Evolutionary conservation across 2,113 vertebrate species (phyloP).

Genomic region (Pachypanchax playfairii): DNA sequence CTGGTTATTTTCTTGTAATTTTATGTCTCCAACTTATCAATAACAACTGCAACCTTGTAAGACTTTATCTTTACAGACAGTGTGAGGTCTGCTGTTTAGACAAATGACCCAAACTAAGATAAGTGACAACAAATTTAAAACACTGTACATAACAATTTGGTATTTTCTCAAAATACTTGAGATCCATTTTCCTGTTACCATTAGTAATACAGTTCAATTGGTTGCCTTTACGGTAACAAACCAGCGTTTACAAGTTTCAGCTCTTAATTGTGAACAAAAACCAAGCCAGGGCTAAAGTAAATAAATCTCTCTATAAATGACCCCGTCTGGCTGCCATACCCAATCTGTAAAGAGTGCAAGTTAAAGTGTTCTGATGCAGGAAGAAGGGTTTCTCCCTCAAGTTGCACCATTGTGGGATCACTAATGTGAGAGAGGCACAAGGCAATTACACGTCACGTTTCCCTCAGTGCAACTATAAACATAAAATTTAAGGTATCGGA

Average conservation of each 20-base stretch:
- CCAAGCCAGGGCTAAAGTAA: conserved; percentile 5
- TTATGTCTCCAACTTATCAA: too few relatives aligned
- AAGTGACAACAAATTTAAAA: background rate
- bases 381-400: conserved; percentile 24
- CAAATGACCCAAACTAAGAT: background rate
- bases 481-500: conserved; percentile 16
- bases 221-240: too few relatives aligned
- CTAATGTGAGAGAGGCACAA: conserved; percentile 16
- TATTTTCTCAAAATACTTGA: too few relatives aligned
- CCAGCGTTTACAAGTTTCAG: background rate
- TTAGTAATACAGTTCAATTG: too few relatives aligned
- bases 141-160: too few relatives aligned
- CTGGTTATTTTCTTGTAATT: too few relatives aligned
- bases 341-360: conserved; percentile 21
- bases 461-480: conserved; percentile 14
- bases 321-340: background rate
- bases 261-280: background rate
- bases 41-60: too few relatives aligned
- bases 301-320: conserved; percentile 20
- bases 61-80: too few relatives aligned
- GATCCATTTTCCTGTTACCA: too few relatives aligned
- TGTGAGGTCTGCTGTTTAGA: background rate
- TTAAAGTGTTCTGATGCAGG: conserved; percentile 40
- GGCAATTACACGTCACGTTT: conserved; percentile 23
- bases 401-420: conserved; percentile 34